These are phyloP conservation scores for Nephila pilipes DNA, from an alignment of 1,140 invertebrate species.

Conservation along the genomic window DNA sequence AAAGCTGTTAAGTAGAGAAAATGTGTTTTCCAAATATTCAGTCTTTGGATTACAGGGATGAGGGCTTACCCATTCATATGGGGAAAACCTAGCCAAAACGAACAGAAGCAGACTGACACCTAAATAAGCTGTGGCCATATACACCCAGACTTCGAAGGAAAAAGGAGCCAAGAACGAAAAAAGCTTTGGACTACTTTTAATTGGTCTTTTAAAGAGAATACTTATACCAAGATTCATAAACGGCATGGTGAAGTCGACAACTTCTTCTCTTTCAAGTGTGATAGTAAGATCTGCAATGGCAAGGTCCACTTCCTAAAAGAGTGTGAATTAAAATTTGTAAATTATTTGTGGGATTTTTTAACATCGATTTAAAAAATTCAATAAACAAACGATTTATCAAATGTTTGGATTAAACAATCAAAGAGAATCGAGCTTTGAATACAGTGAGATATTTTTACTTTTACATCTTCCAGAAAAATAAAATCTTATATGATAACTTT, in stretches of 20 bases:
- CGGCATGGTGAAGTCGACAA: conserved; percentile 84
- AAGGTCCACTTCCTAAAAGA: conserved; percentile 83
- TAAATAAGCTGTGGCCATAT: conserved; percentile 90
- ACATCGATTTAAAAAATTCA: too few species aligned
- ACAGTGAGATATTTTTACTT: too few species aligned
- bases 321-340: not conserved
- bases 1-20: conserved; percentile 90
- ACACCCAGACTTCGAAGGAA: conserved; percentile 91
- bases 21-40: conserved; percentile 85
- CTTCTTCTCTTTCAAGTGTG: conserved; percentile 82
- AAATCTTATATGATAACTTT: too few species aligned
- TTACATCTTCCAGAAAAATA: too few species aligned
- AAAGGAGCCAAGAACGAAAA: conserved; percentile 94
- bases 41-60: conserved; percentile 86
- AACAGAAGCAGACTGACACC: conserved; percentile 96
- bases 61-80: conserved; percentile 90
- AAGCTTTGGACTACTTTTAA: conserved; percentile 87
- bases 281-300: conserved; percentile 84
- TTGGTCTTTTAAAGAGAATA: conserved; percentile 90
- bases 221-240: conserved; percentile 87
- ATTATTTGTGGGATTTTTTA: not conserved
- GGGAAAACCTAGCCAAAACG: conserved; percentile 92
- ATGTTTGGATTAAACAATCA: too few species aligned
- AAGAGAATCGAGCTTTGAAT: too few species aligned
- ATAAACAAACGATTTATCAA: too few species aligned